phyloP scores from a whole-genome alignment of 1,140 invertebrate species.

The Atta texana region DNA sequence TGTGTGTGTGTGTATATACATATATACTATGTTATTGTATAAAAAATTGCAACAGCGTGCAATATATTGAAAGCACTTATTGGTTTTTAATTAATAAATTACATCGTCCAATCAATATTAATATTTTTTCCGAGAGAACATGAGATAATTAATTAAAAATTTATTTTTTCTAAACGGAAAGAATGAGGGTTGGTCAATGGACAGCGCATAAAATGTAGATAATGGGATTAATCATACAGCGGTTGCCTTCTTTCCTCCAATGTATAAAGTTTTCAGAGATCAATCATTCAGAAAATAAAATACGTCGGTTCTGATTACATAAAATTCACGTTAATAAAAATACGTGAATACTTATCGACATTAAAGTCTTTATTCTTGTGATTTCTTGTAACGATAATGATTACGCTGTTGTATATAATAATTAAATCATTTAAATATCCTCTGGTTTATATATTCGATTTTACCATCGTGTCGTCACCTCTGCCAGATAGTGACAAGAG shows the following conservation, averaged over 20 bases:
- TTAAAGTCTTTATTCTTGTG: neutral
- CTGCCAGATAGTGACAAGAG: neutral
- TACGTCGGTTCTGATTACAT: neutral
- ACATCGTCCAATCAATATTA: neutral
- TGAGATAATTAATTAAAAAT: slow-evolving; percentile 20
- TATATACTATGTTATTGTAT: neutral
- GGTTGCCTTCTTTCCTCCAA: neutral
- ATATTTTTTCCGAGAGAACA: neutral
- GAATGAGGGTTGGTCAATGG: neutral
- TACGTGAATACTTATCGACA: neutral
- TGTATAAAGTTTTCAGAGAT: slow-evolving; percentile 2
- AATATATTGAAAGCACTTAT: slow-evolving; percentile 5
- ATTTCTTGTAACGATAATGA: neutral
- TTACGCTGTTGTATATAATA: neutral
- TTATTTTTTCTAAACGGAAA: slow-evolving; percentile 5
- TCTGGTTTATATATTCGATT: neutral
- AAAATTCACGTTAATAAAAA: slow-evolving; percentile 3
- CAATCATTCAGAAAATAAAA: slow-evolving; percentile 31
- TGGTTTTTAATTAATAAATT: slow-evolving; percentile 30
- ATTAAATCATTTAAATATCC: neutral
- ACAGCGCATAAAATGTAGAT: neutral
- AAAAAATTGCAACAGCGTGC: neutral
- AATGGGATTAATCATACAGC: slow-evolving; percentile 12
- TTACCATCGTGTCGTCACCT: neutral
- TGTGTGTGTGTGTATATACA: neutral